phyloP scores from a whole-genome alignment of 2,888 invertebrate species.

The Drosophila falleni region DNA sequence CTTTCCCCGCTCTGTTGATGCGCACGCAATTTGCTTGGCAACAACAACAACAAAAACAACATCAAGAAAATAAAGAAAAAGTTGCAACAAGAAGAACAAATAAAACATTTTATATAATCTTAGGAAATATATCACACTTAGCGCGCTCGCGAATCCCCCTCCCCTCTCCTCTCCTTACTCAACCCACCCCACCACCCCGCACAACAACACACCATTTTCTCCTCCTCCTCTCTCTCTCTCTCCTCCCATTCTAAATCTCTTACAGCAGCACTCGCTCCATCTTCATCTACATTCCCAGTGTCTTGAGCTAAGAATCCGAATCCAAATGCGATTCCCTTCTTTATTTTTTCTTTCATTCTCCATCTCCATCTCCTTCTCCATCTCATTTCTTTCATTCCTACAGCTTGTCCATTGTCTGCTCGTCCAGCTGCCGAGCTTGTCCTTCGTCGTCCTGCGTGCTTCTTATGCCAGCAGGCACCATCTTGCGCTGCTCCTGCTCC shows the following conservation, averaged over 20 bases:
- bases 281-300: slow-evolving; percentile 44
- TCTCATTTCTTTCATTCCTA: slow-evolving; percentile 26
- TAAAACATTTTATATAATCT: slow-evolving; percentile 85
- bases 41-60: slow-evolving; percentile 8
- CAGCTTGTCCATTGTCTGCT: slow-evolving; percentile 58
- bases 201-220: background rate
- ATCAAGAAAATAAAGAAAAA: slow-evolving; percentile 9
- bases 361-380: slow-evolving; percentile 6
- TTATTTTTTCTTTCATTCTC: slow-evolving; percentile 27
- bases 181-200: background rate
- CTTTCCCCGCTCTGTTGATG: slow-evolving; percentile 29
- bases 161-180: slow-evolving; percentile 3
- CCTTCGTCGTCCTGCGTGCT: slow-evolving; percentile 35
- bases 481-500: slow-evolving; percentile 61
- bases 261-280: slow-evolving; percentile 34
- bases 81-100: slow-evolving; percentile 75
- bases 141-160: slow-evolving; percentile 64
- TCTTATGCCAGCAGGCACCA: slow-evolving; percentile 68
- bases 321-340: slow-evolving; percentile 54
- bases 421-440: slow-evolving; percentile 55
- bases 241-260: too few relatives aligned
- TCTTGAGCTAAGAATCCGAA: slow-evolving; percentile 51
- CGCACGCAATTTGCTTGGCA: slow-evolving; percentile 80
- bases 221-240: too few relatives aligned
- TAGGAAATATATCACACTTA: slow-evolving; percentile 86